phyloP scores from a whole-genome alignment of 1,140 invertebrate species.

The Caenorhabditis inopinata region DNA sequence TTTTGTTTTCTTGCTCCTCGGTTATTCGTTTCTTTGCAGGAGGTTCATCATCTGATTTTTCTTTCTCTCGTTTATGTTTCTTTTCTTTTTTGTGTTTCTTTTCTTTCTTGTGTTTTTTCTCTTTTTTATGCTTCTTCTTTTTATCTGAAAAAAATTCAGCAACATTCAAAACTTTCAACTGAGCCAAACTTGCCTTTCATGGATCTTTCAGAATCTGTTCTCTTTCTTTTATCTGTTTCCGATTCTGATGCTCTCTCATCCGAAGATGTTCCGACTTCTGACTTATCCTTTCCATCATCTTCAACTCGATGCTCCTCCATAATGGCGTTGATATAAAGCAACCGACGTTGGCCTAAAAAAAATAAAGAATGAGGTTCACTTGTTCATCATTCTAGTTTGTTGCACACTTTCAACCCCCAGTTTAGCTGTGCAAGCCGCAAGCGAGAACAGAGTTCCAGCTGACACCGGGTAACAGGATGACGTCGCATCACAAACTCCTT shows the following conservation, averaged over 20 bases:
- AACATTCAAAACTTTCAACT: too few species aligned
- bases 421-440: background rate
- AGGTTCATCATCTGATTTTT: background rate
- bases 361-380: background rate
- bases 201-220: background rate
- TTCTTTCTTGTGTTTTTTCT: constrained; percentile 5
- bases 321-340: background rate
- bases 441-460: too few species aligned
- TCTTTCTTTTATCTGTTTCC: background rate
- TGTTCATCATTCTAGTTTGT: background rate
- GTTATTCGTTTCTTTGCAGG: background rate
- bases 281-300: background rate
- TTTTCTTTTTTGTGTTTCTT: background rate
- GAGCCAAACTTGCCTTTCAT: background rate
- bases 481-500: too few species aligned
- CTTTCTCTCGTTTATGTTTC: background rate
- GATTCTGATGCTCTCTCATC: background rate
- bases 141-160: too few species aligned
- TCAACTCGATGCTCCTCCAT: background rate
- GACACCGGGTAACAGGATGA: too few species aligned
- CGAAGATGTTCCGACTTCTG: background rate
- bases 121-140: background rate
- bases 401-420: background rate
- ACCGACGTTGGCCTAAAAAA: background rate
- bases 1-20: background rate